Conservation (phyloP, 2,797 vertebrate species). For the Danio kyathit region DNA sequence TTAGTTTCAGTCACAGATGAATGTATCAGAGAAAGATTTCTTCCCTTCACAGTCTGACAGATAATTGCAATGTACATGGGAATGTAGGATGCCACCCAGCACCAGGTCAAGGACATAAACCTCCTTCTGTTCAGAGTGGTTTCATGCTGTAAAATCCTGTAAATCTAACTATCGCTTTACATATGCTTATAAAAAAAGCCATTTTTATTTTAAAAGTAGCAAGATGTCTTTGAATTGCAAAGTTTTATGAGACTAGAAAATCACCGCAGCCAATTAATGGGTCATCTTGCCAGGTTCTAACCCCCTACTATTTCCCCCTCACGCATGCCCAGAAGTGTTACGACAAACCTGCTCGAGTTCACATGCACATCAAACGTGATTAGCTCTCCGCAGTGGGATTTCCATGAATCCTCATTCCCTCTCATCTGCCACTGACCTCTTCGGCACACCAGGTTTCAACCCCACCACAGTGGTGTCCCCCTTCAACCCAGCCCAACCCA, state of each 20-base stretch:
- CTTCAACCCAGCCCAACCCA: conserved; percentile 74
- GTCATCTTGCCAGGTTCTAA: background rate
- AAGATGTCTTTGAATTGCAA: background rate
- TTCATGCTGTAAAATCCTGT: conserved; percentile 78
- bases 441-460: conserved; percentile 74
- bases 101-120: conserved; percentile 73
- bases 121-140: conserved; percentile 73
- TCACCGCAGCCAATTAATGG: background rate
- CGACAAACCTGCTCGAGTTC: conserved; percentile 72
- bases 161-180: conserved; percentile 69
- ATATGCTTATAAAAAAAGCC: conserved; percentile 46
- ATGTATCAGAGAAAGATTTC: conserved; percentile 50
- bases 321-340: conserved; percentile 68
- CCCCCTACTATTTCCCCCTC: conserved; percentile 53
- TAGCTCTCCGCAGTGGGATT: conserved; percentile 74
- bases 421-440: conserved; percentile 75
- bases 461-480: conserved; percentile 76
- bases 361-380: conserved; percentile 79
- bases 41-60: conserved; percentile 45
- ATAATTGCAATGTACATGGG: conserved; percentile 67
- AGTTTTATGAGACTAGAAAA: background rate
- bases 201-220: conserved; percentile 20
- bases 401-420: conserved; percentile 73
- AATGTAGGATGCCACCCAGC: conserved; percentile 80
- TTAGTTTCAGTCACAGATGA: conserved; percentile 28